These are phyloP conservation scores for Melieria picta DNA, from an alignment of 2,888 invertebrate genomes.

Conservation along the genomic window DNA sequence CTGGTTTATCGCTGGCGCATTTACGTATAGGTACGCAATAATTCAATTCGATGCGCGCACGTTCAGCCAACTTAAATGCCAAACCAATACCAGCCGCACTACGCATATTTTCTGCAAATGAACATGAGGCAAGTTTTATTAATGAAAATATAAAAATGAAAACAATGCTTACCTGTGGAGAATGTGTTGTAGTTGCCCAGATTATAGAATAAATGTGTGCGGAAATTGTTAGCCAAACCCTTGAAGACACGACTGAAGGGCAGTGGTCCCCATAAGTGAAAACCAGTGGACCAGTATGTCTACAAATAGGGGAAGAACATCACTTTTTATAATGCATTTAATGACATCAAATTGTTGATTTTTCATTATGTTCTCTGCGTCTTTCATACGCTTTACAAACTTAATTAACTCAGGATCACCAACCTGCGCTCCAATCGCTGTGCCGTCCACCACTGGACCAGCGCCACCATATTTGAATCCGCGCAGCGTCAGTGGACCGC, in stretches of 20 bases:
- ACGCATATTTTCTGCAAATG: slow-evolving; percentile 70
- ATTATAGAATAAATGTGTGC: slow-evolving; percentile 90
- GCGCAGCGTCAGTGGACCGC: slow-evolving; percentile 87
- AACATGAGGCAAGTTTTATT: not conserved
- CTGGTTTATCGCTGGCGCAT: slow-evolving; percentile 72
- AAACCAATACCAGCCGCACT: slow-evolving; percentile 85
- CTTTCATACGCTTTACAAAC: slow-evolving; percentile 19
- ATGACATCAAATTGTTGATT: not conserved
- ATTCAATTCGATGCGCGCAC: slow-evolving; percentile 94
- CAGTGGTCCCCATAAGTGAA: slow-evolving; percentile 90
- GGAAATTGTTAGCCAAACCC: slow-evolving; percentile 84
- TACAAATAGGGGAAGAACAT: slow-evolving; percentile 55
- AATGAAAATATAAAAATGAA: slow-evolving; percentile 13
- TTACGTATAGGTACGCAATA: slow-evolving; percentile 84
- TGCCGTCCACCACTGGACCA: slow-evolving; percentile 84
- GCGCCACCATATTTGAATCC: slow-evolving; percentile 90
- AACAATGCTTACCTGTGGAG: slow-evolving; percentile 52
- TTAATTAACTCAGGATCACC: slow-evolving; percentile 54
- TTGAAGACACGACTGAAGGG: slow-evolving; percentile 85
- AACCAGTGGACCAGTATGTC: slow-evolving; percentile 86
- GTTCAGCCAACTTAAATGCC: slow-evolving; percentile 82
- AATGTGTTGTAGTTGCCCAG: slow-evolving; percentile 79
- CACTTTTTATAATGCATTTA: not conserved
- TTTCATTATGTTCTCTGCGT: not conserved
- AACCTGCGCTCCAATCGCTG: slow-evolving; percentile 75